A percentile compares a stretch with the other conserved stretches of the same genome.
These are phyloP conservation scores for Dunckerocampus dactyliophorus DNA, from an alignment of 2,113 vertebrate genomes.

Conservation along the genomic window DNA sequence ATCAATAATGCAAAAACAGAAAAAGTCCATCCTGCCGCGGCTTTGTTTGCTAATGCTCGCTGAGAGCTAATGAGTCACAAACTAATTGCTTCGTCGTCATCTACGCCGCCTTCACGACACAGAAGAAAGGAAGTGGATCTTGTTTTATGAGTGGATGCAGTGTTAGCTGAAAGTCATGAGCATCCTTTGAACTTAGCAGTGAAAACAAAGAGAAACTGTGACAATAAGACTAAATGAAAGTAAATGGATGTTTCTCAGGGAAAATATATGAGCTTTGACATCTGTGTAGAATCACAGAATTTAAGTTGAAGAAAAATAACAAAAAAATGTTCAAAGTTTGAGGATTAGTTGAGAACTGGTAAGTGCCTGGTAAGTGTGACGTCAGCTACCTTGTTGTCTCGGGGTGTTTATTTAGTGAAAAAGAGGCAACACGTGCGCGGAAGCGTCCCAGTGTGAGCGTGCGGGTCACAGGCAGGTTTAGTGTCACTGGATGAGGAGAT, in stretches of 20 bases:
- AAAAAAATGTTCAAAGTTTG: too few species aligned
- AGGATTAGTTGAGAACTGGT: too few species aligned
- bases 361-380: too few species aligned
- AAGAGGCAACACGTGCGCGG: background rate
- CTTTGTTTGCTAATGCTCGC: conserved; percentile 62
- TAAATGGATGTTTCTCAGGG: too few species aligned
- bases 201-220: too few species aligned
- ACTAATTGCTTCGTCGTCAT: conserved; percentile 64
- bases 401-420: background rate
- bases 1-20: conserved; percentile 70
- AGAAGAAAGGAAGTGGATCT: conserved; percentile 53
- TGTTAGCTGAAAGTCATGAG: background rate
- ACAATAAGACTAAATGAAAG: too few species aligned
- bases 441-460: background rate
- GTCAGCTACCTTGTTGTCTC: too few species aligned
- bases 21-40: conserved; percentile 59
- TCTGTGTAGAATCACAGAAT: too few species aligned
- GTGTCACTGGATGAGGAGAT: conserved; percentile 10
- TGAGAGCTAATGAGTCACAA: conserved; percentile 61
- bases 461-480: background rate
- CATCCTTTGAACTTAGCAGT: background rate
- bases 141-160: background rate
- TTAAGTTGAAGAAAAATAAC: too few species aligned
- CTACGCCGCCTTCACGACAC: conserved; percentile 43
- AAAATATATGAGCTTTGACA: too few species aligned